Evolutionary conservation across 2,888 invertebrate genomes (phyloP), one percentile per base, ranked within the genome.

Genomic region (Enoplolaimus lenunculus): DNA sequence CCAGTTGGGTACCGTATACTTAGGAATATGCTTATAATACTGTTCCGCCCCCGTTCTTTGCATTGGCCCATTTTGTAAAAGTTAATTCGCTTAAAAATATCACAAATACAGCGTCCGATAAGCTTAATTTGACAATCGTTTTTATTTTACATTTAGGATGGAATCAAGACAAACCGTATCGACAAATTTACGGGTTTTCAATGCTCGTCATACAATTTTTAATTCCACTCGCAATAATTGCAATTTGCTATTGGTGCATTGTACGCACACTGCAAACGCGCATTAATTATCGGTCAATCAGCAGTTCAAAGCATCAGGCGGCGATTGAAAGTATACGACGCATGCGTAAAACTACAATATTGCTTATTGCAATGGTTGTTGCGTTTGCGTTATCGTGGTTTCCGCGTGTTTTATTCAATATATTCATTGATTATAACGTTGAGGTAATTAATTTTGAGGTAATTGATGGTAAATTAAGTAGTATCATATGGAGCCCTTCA

Each of bases 371-470:
- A n/a, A 66, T 66, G 67, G 67, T 66, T n/a, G 67, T 66, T 31
- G 26, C 31, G 33, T 66, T 66, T n/a, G 67, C 67, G n/a, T 34
- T 66, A n/a, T 66, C 67, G 34, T 66, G 67, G 67, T 31, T 34
- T 21, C 67, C 67, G 3, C 34, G 31, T 34, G 71, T 71, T 16
- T 7, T 60, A 2, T 59, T 70, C 30, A 71, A 71, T 62, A n/a
- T 71, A 21, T 28, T 70, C 3, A 3, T 21, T 28, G 71, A 71
- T 34, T 60, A 13, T 68, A 33, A 59, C 2, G 21, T 45, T 45
- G 7, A 45, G 21, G 45, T 45, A 21, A n/a, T n/a, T n/a, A n/a
- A n/a, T n/a, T n/a, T n/a, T n/a, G n/a, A n/a, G n/a, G n/a, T n/a
- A n/a, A n/a, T n/a, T n/a, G n/a, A n/a, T n/a, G n/a, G n/a, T n/a